These are phyloP conservation scores for Acleris holmiana DNA, from an alignment of 2,888 invertebrate genomes.

Conservation along the genomic window DNA sequence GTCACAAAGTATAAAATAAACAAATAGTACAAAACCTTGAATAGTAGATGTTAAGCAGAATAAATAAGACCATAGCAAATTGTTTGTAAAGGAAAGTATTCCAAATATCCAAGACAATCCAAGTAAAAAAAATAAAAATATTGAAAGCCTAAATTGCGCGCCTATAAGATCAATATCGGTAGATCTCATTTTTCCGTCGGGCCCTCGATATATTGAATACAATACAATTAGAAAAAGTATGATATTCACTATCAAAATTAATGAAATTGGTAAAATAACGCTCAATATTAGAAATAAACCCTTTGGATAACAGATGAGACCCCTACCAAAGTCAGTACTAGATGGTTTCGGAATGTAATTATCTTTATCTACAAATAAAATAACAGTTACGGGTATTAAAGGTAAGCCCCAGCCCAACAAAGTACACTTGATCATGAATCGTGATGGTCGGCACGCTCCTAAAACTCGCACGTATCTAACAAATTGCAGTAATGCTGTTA, in stretches of 20 bases:
- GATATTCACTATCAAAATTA: constrained; percentile 81
- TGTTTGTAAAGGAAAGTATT: constrained; percentile 78
- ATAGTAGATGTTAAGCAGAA: constrained; percentile 86
- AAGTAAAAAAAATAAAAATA: constrained; percentile 85
- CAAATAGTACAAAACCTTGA: constrained; percentile 86
- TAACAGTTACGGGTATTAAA: constrained; percentile 76
- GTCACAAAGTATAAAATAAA: constrained; percentile 85
- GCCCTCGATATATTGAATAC: constrained; percentile 77
- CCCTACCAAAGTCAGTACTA: constrained; percentile 40
- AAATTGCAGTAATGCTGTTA: constrained; percentile 88
- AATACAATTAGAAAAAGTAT: constrained; percentile 82
- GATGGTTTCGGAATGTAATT: constrained; percentile 71
- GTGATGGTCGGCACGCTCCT: constrained; percentile 81
- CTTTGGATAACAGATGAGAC: constrained; percentile 82
- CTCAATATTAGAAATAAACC: constrained; percentile 76
- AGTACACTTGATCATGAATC: constrained; percentile 86
- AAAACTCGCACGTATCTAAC: constrained; percentile 87
- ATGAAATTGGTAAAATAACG: constrained; percentile 80
- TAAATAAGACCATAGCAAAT: constrained; percentile 83
- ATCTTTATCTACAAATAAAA: constrained; percentile 71
- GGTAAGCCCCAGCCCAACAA: constrained; percentile 87
- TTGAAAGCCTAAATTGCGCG: constrained; percentile 82
- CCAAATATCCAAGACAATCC: constrained; percentile 87
- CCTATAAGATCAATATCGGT: constrained; percentile 67
- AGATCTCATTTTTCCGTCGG: constrained; percentile 77